phyloP scores from a whole-genome alignment of 2,797 vertebrate genomes.

The Nothura maculosa region DNA sequence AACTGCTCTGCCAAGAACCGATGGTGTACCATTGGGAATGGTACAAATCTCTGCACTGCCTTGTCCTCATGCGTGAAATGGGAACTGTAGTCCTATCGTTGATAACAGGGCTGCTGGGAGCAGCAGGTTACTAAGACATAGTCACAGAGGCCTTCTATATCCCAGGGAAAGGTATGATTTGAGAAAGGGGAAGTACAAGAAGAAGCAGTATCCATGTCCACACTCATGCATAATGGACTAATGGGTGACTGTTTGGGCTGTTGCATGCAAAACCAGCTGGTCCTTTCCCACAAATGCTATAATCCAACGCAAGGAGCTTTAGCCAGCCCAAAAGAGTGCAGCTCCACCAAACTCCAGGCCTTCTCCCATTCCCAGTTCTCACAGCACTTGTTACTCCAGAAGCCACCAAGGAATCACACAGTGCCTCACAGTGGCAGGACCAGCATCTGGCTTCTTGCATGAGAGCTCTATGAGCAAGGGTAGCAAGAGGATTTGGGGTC shows the following conservation, averaged over 20 bases:
- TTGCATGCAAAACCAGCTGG: not conserved
- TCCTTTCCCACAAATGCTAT: not conserved
- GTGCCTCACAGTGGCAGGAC: conserved; percentile 51
- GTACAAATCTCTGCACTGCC: not conserved
- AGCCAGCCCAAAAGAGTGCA: not conserved
- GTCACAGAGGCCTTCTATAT: not conserved
- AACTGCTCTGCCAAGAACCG: not conserved
- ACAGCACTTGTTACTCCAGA: not conserved
- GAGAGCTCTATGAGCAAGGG: not conserved
- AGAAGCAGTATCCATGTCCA: not conserved
- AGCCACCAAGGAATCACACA: conserved; percentile 22
- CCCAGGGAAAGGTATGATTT: not conserved
- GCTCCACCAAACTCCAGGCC: not conserved
- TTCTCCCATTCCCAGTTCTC: not conserved
- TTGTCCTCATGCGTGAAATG: not conserved
- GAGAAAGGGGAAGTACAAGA: not conserved
- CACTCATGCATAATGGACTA: not conserved
- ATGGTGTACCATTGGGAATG: not conserved
- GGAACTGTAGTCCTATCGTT: not conserved
- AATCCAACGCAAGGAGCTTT: not conserved
- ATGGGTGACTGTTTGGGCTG: not conserved
- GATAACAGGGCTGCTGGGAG: not conserved
- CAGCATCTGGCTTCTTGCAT: not conserved
- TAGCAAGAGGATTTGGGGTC: not conserved
- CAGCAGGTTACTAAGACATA: not conserved